Base-by-base conservation (phyloP, 2,797 vertebrate genomes). In the Chelon labrosus region DNA sequence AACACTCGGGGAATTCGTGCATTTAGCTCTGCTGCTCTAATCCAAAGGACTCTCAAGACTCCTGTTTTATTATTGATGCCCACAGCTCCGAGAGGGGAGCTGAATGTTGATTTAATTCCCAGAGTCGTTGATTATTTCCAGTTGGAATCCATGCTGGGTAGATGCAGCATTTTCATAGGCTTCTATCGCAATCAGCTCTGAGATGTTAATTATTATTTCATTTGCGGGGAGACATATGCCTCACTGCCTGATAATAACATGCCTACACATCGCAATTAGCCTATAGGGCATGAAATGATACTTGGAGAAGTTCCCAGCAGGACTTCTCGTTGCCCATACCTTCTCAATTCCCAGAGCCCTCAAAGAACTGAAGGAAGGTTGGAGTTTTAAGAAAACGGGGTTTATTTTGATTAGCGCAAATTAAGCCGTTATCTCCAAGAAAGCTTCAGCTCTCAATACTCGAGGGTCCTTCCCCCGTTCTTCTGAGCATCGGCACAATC, bases 341-440 rank as follows among this genome's bases (percentile, higher is more conserved):
- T 75, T 79, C 65, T 75, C 22, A 62, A 47, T 70, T 84, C 71
- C 77, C 79, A 0, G 14, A 69, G 41, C 59, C 44, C 41, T 12
- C 10, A 4, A 35, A 9, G 25, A 27, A 55, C 44, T 20, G 66
- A 50, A 75, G 69, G 64, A 75, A 53, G 80, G 72, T 60, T 67
- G 64, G 53, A 62, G 46, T 75, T 88, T 67, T 80, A 77, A 83
- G 76, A 79, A 71, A 80, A 69, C 19, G 10, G 39, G 62, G 22
- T 85, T 88, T 88, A 82, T 91, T 94, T 90, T 89, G 83, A 92
- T 92, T 74, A 86, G 67, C 82, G 65, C 85, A 90, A 92, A 91
- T 91, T 84, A 89, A 90, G 85, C 84, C 13, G 57, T 91, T 93
- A 93, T 93, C 90, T 92, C 79, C 62, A 66, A 84, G 88, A 93